Percentiles rank a stretch among this genome's conserved stretches.
Evolutionary conservation across 2,888 invertebrate genomes (phyloP).

Genomic region (Mythimna albipuncta): DNA sequence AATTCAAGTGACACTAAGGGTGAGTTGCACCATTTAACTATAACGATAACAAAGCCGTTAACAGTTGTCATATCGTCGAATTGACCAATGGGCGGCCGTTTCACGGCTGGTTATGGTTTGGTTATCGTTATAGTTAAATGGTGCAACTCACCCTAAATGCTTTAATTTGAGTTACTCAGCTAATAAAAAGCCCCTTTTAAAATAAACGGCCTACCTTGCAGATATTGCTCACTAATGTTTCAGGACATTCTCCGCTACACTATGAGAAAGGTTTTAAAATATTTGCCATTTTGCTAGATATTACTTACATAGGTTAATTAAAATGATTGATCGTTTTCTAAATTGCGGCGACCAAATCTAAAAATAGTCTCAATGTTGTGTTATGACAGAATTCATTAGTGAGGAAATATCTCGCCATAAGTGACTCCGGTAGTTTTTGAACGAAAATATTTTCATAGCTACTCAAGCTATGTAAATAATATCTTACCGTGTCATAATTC

Average conservation of each 20-base stretch:
- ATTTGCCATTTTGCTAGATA: conserved; percentile 3
- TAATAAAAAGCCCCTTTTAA: conserved; percentile 24
- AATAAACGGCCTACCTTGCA: conserved; percentile 17
- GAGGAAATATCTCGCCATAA: not conserved
- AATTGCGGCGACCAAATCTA: conserved; percentile 8
- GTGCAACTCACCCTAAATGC: too few species aligned
- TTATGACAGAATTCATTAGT: not conserved
- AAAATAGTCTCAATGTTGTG: conserved; percentile 11
- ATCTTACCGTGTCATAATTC: conserved; percentile 27
- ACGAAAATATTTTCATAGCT: conserved; percentile 32
- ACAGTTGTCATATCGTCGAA: too few species aligned
- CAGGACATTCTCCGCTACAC: conserved; percentile 2
- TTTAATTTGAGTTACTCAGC: conserved; percentile 8
- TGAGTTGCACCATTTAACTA: too few species aligned
- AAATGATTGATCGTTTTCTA: conserved; percentile 37
- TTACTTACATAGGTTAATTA: conserved; percentile 17
- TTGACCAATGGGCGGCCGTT: too few species aligned
- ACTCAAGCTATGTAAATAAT: conserved; percentile 34
- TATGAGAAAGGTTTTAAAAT: conserved; percentile 37
- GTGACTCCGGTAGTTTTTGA: not conserved
- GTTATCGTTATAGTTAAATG: too few species aligned
- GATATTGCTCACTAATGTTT: conserved; percentile 20
- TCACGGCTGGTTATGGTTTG: too few species aligned
- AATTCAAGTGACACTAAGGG: conserved; percentile 18
- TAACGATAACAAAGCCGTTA: too few species aligned